phyloP scores from a whole-genome alignment of 1,140 invertebrate species.

The Drosophila navojoa region DNA sequence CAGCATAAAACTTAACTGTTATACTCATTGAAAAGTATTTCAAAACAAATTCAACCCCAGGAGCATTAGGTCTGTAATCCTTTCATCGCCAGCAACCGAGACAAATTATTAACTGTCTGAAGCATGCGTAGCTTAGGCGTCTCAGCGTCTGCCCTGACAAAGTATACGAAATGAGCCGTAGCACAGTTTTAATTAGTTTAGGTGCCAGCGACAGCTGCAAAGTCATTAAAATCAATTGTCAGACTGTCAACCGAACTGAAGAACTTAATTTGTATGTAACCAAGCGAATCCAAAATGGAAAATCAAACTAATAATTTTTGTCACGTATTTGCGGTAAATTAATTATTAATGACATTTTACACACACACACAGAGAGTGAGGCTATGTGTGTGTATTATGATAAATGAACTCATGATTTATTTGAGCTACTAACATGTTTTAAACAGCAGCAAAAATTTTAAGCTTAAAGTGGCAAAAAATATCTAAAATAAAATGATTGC shows the following conservation, averaged over 20 bases:
- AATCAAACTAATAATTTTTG: conserved; percentile 57
- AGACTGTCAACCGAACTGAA: conserved; percentile 25
- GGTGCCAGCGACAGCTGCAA: conserved; percentile 54
- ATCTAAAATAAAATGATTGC: no score
- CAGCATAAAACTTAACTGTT: no score
- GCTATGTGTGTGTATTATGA: conserved; percentile 42
- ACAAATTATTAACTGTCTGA: conserved; percentile 36
- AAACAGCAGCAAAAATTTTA: background rate
- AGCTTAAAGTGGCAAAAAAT: no score
- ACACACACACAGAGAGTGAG: conserved; percentile 22
- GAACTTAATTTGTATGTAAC: conserved; percentile 1
- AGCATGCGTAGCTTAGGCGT: background rate
- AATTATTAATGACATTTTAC: conserved; percentile 51
- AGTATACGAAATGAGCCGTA: conserved; percentile 10
- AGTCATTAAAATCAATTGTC: conserved; percentile 73
- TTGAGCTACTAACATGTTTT: background rate
- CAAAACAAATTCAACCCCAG: no score
- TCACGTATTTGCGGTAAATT: conserved; percentile 58
- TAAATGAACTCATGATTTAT: conserved; percentile 44
- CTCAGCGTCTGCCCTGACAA: background rate
- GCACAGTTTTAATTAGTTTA: conserved; percentile 71
- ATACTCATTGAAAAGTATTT: no score
- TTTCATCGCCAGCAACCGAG: conserved; percentile 1
- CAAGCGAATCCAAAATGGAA: conserved; percentile 20
- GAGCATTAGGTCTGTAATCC: background rate